These are phyloP conservation scores for Amblyopsis hoosieri DNA, from an alignment of 2,797 vertebrate species.

Conservation along the genomic window DNA sequence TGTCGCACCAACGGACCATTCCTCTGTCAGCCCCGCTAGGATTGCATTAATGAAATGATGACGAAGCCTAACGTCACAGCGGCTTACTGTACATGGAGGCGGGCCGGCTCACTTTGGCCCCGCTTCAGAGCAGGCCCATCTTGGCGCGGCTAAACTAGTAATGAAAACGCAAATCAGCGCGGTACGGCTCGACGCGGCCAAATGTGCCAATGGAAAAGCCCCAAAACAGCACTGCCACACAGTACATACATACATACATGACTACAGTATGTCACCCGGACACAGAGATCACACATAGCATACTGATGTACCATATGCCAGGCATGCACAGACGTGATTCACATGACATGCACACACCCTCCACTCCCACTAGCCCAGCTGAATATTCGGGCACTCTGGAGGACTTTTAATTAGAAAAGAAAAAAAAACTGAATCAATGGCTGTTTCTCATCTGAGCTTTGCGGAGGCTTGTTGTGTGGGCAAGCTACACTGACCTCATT, in stretches of 20 bases:
- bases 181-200: no score
- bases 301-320: constrained; percentile 5
- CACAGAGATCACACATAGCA: constrained; percentile 3
- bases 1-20: no score
- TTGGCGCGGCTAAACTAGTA: no score
- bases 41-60: no score
- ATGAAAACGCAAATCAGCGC: no score
- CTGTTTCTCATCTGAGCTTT: constrained; percentile 23
- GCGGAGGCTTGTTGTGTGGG: constrained; percentile 20
- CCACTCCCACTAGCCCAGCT: constrained; percentile 4
- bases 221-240: neutral
- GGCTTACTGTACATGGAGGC: no score
- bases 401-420: constrained; percentile 40
- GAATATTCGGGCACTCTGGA: constrained; percentile 18
- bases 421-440: constrained; percentile 40
- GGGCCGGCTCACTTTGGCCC: no score
- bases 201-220: no score
- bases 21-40: no score
- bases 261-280: neutral
- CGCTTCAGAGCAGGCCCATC: no score
- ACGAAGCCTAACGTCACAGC: no score
- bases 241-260: neutral
- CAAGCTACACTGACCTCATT: constrained; percentile 29
- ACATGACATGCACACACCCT: constrained; percentile 17
- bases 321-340: neutral